Evolutionary conservation across 2,113 vertebrate species (phyloP).

Genomic region (Upupa epops): DNA sequence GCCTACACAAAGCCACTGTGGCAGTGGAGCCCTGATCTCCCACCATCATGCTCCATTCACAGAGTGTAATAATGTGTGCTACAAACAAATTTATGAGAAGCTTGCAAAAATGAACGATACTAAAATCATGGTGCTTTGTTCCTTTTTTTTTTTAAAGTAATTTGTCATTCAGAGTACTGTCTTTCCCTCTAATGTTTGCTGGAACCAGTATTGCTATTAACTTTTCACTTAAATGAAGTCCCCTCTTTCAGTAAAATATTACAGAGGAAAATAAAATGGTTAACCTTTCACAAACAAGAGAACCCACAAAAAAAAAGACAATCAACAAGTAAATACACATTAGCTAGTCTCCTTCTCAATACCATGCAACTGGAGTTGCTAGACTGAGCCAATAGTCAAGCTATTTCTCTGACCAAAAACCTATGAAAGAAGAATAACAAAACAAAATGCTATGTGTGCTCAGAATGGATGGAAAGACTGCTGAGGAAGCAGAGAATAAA

Average conservation of each 20-base stretch:
- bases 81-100: not conserved
- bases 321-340: not conserved
- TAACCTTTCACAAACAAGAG: not conserved
- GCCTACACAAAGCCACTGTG: not conserved
- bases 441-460: not conserved
- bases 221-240: not conserved
- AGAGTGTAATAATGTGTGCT: not conserved
- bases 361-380: not conserved
- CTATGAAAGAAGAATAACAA: not conserved
- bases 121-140: not conserved
- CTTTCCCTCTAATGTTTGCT: not conserved
- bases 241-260: not conserved
- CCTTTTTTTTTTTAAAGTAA: not conserved
- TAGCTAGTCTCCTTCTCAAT: not conserved
- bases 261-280: not conserved
- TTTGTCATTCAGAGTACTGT: not conserved
- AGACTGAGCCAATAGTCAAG: not conserved
- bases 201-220: not conserved
- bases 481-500: not conserved
- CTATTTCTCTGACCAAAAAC: not conserved
- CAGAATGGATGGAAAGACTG: not conserved
- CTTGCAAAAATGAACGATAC: not conserved
- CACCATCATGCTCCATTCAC: rapidly evolving
- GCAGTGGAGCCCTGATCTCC: not conserved
- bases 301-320: not conserved